Conservation (phyloP, 2,888 invertebrate genomes). For the Entomobrya proxima region DNA sequence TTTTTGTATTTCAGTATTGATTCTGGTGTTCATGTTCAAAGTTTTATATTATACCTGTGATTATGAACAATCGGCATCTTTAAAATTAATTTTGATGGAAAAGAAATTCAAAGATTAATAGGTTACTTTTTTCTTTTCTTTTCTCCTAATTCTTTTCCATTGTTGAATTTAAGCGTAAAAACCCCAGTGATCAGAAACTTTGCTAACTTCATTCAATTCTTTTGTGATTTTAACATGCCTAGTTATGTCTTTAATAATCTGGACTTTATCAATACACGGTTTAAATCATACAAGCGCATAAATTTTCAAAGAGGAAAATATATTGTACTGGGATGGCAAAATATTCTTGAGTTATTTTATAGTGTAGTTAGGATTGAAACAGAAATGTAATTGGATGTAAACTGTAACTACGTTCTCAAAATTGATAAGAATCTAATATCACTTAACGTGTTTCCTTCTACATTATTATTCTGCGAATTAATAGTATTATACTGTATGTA, state of each 20-base stretch:
- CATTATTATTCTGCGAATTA: constrained; percentile 33
- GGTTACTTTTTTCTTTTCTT: background rate
- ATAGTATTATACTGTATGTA: constrained; percentile 55
- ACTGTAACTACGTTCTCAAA: background rate
- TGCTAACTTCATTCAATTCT: constrained; percentile 21
- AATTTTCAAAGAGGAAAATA: constrained; percentile 31
- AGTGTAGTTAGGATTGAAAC: constrained; percentile 43
- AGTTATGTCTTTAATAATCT: constrained; percentile 20
- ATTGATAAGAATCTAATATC: constrained; percentile 36
- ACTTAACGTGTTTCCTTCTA: constrained; percentile 30
- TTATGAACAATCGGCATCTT: constrained; percentile 37
- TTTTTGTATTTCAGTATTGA: constrained; percentile 66
- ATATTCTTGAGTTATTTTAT: constrained; percentile 63
- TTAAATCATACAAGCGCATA: background rate
- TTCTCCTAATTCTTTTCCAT: background rate
- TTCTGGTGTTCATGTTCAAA: constrained; percentile 66
- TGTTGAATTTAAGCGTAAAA: constrained; percentile 33
- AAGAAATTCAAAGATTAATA: constrained; percentile 10
- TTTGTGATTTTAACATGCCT: background rate
- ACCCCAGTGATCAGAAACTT: constrained; percentile 51
- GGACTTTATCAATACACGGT: constrained; percentile 28
- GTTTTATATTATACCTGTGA: constrained; percentile 62
- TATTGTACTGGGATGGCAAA: constrained; percentile 72
- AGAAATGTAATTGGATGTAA: constrained; percentile 48
- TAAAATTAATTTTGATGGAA: background rate